Evolutionary conservation across 2,888 invertebrate species (phyloP).

Genomic region (Cynaeus angustus): DNA sequence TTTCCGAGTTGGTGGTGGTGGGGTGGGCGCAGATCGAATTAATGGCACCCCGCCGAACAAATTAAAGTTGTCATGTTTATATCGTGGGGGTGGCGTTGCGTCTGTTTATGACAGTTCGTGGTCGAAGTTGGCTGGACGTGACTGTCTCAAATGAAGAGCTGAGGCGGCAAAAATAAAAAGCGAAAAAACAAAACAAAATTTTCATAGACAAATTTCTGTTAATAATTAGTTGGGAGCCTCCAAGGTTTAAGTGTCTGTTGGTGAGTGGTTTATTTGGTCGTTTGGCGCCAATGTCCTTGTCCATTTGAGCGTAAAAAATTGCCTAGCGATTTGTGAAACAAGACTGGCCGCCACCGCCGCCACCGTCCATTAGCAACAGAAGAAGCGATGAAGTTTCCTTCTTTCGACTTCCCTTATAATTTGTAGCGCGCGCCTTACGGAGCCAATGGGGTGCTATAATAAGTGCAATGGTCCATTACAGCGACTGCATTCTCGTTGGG

Average conservation of each 20-base stretch:
- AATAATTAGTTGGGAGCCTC: too few species aligned
- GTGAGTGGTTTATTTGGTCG: background rate
- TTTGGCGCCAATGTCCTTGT: background rate
- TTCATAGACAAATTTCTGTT: too few species aligned
- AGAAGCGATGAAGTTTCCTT: conserved; percentile 55
- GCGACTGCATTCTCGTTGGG: conserved; percentile 59
- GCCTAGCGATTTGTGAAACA: conserved; percentile 53
- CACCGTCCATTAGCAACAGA: conserved; percentile 57
- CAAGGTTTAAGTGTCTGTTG: background rate
- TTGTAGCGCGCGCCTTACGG: conserved; percentile 53
- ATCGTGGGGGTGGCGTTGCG: conserved; percentile 54
- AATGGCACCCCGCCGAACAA: conserved; percentile 63
- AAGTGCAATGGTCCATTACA: conserved; percentile 69
- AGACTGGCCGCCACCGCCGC: conserved; percentile 25
- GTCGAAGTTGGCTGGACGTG: conserved; percentile 39
- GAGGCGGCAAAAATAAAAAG: background rate
- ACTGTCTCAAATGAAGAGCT: conserved; percentile 17
- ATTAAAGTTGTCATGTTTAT: conserved; percentile 61
- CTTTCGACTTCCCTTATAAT: conserved; percentile 42
- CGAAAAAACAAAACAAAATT: background rate
- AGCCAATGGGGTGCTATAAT: conserved; percentile 70
- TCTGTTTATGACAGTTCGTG: conserved; percentile 48
- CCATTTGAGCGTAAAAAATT: conserved; percentile 48
- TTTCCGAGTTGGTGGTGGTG: conserved; percentile 51
- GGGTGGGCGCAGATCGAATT: conserved; percentile 61